Evolutionary conservation across 2,888 invertebrate species (phyloP).

Genomic region (Serrognathus titanus): DNA sequence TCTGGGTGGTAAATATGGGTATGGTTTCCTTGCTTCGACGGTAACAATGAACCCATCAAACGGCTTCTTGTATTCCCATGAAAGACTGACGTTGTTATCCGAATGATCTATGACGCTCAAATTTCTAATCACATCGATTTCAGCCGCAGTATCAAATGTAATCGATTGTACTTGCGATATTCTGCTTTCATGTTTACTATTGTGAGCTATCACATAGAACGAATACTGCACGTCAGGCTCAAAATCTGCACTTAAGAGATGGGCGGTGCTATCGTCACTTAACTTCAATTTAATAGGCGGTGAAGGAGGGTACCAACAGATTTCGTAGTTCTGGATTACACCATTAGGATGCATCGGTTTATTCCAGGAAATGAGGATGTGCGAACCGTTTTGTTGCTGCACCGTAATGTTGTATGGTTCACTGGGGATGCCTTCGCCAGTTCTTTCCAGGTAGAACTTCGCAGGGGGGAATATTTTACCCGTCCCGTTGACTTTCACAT

Average conservation of each 20-base stretch:
- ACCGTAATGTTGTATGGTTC: constrained; percentile 66
- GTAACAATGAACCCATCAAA: constrained; percentile 58
- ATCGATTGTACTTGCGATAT: constrained; percentile 59
- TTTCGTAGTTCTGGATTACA: constrained; percentile 58
- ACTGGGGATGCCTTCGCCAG: constrained; percentile 55
- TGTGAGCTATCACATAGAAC: constrained; percentile 71
- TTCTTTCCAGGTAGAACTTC: constrained; percentile 46
- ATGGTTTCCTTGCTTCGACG: constrained; percentile 53
- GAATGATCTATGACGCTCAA: constrained; percentile 52
- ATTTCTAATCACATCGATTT: constrained; percentile 59
- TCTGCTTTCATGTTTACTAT: constrained; percentile 58
- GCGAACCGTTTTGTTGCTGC: constrained; percentile 60
- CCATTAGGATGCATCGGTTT: constrained; percentile 64
- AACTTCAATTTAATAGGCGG: constrained; percentile 54
- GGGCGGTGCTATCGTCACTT: constrained; percentile 49
- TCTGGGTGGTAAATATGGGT: constrained; percentile 52
- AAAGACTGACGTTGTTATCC: constrained; percentile 54
- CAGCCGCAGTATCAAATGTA: constrained; percentile 62
- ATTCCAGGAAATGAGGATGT: constrained; percentile 69
- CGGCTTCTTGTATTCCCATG: constrained; percentile 52
- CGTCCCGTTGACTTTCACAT: constrained; percentile 60
- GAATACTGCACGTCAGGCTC: constrained; percentile 61
- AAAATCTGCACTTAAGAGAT: constrained; percentile 51
- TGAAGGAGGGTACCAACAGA: constrained; percentile 62
- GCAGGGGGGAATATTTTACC: constrained; percentile 61